Base-by-base conservation (phyloP, 2,113 vertebrate genomes). In the Perognathus longimembris region DNA sequence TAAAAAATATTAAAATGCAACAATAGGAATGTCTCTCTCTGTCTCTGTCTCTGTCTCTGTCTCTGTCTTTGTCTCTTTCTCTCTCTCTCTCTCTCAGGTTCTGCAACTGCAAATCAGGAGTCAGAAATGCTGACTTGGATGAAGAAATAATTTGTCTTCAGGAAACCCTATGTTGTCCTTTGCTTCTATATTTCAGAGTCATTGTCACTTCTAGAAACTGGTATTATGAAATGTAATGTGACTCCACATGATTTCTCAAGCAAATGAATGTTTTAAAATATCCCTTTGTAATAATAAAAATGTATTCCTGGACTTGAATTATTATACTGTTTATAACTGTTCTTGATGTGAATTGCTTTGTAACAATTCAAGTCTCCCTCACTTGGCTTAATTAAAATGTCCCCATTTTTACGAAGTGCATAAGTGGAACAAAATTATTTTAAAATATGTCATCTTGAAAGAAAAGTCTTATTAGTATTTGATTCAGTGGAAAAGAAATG, bases 391-490 rank as follows among this genome's bases (percentile, higher is more conserved):
- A 94, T 36, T 95, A 90, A 96, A 96, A 28, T 77, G 24, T 12
- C 94, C 78, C 57, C 26, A 77, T 38, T 95, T 36, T 77, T 64
- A 82, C 28, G 70, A 89, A 96, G 34, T 36, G 50, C 7, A n/a
- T 78, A 95, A 97, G 11, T 95, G 6, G 22, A 93, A 1, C n/a
- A 61, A 71, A 96, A 92, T 92, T 90, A 91, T 93, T 93, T 76
- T 95, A 76, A 97, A 92, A 34, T 89, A 79, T n/a, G 40, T 92
- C 54, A 20, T 64, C 94, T 97, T 96, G 63, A 81, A 34, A 9
- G 54, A 87, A 71, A 81, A 54, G 80, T 70, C 34, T 95, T 54
- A 95, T 95, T 82, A 96, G 83, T 95, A 95, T 95, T 95, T 96
- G 8, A 95, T 97, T 96, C 94, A 94, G 20, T 69, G 34, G 32